Evolutionary conservation across 2,797 vertebrate species (phyloP).

Genomic region (Kryptolebias ocellatus): DNA sequence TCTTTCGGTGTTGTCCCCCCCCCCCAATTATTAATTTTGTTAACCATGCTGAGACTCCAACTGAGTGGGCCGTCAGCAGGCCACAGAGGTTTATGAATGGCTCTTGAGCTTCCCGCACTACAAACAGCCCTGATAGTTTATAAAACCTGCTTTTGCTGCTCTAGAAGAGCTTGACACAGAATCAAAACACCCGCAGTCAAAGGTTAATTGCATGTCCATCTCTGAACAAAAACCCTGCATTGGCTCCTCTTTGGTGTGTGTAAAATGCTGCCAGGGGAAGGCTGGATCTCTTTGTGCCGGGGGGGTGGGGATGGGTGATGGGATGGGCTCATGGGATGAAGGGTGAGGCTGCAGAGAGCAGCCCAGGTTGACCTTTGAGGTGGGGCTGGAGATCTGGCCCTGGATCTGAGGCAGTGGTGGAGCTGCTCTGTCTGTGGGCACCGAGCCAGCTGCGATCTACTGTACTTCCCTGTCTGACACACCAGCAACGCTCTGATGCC

Average conservation of each 20-base stretch:
- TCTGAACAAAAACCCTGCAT: slow-evolving; percentile 49
- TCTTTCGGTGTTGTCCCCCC: too few species aligned
- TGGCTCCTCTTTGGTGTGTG: slow-evolving; percentile 51
- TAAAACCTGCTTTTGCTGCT: too few species aligned
- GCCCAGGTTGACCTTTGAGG: slow-evolving; percentile 73
- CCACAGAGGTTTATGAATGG: too few species aligned
- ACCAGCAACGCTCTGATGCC: slow-evolving; percentile 32
- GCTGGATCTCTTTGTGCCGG: slow-evolving; percentile 55
- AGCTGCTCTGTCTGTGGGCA: slow-evolving; percentile 63
- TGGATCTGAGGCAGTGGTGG: slow-evolving; percentile 76
- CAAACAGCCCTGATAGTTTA: too few species aligned
- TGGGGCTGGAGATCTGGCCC: slow-evolving; percentile 74
- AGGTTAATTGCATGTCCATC: slow-evolving; percentile 67
- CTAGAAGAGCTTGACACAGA: neutral
- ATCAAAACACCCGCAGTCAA: slow-evolving; percentile 46
- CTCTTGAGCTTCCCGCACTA: too few species aligned
- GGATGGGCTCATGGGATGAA: slow-evolving; percentile 63
- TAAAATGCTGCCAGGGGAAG: slow-evolving; percentile 56
- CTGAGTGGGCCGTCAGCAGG: too few species aligned
- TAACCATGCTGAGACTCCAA: too few species aligned
- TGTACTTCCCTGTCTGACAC: slow-evolving; percentile 49
- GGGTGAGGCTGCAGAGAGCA: slow-evolving; percentile 58
- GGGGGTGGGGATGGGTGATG: slow-evolving; percentile 25
- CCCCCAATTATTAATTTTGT: too few species aligned
- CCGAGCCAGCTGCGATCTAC: slow-evolving; percentile 65